Evolutionary conservation across 1,140 invertebrate species (phyloP).

Genomic region (Eriosoma lanigerum): DNA sequence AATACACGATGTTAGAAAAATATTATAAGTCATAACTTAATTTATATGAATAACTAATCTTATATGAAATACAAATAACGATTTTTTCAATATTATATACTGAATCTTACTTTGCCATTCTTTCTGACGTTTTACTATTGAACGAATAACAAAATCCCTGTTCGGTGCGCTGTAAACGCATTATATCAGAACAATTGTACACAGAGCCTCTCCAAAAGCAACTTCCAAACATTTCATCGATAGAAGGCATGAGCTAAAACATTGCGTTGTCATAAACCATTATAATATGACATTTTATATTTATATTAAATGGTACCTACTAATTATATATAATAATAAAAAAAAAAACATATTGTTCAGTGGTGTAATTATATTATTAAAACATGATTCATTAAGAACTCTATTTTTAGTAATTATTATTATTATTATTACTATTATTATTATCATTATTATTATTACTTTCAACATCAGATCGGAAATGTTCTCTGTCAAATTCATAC

Average conservation of each 20-base stretch:
- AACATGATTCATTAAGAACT: not conserved
- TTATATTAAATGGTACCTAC: no score
- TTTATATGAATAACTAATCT: no score
- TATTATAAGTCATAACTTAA: no score
- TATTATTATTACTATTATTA: not conserved
- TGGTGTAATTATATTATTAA: not conserved
- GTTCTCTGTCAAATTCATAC: not conserved
- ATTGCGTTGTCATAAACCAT: not conserved
- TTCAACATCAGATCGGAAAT: conserved; percentile 48
- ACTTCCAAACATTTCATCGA: conserved; percentile 52
- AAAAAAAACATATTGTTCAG: no score
- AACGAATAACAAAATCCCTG: conserved; percentile 56
- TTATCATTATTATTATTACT: conserved; percentile 18
- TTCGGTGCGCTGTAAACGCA: conserved; percentile 54
- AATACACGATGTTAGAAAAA: no score
- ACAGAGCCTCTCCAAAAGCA: conserved; percentile 53
- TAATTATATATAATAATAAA: no score
- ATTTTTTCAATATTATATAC: no score
- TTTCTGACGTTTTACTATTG: conserved; percentile 54
- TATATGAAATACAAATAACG: no score
- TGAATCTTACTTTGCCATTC: conserved; percentile 33
- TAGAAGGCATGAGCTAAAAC: conserved; percentile 53
- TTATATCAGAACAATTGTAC: conserved; percentile 51
- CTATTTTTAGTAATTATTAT: not conserved
- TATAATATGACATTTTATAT: no score